Base-by-base conservation (phyloP, 2,113 vertebrate genomes). In the Ifrita kowaldi region DNA sequence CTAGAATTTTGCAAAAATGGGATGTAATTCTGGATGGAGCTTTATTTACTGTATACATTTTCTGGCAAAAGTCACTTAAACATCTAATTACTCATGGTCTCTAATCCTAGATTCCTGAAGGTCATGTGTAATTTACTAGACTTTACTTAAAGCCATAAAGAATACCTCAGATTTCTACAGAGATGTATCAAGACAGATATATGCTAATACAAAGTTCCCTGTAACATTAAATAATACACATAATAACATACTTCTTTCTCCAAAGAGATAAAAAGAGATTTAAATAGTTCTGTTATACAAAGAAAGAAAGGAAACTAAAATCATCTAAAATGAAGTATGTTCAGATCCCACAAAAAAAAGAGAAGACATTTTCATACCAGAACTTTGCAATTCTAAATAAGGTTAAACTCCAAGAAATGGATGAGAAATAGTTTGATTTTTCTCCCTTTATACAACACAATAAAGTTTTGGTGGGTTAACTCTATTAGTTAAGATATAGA, bases 1-100 rank as follows among this genome's bases (percentile, higher is more conserved):
- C 97, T 92, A 97, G 68, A 94, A 90, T 96, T 84, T 96, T 95
- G 65, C 75, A 89, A 80, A 97, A 96, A 33, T 82, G 32, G 68
- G 30, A 93, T 84, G 64, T 28, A 94, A 92, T 75, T 95, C 67
- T 86, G 49, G 50, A 88, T 81, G 26, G 49, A 92, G 26, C 16
- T 88, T 88, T 74, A 77, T 85, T 95, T 93, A 86, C 75, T 74
- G 14, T 78, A 86, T 90, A 89, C 16, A 71, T 93, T 94, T 96
- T 78, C 71, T 84, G 47, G n/a, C 27, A 93, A 44, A 88, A 93
- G 41, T 76, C 27, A 85, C 20, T 80, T 59, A 67, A 89, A 68
- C 35, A 70, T 74, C 23, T 77, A 70, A 88, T 22, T 90, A 77
- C 33, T 57, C 50, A 55, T 67, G 44, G 49, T 62, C 26, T 83